These are phyloP conservation scores for Chironomus tepperi DNA, from an alignment of 1,140 invertebrate genomes.

Conservation along the genomic window DNA sequence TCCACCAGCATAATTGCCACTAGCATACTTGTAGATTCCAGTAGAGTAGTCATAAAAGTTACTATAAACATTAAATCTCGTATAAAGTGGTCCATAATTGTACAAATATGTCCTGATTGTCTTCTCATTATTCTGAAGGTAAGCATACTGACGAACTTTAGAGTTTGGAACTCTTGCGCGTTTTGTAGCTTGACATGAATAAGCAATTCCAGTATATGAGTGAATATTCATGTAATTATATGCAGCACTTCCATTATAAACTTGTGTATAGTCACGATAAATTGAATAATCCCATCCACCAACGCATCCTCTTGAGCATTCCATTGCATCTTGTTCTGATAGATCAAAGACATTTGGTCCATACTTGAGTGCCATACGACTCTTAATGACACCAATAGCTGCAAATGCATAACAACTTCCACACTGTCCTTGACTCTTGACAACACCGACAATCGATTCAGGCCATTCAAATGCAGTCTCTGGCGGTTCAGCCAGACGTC, in stretches of 20 bases:
- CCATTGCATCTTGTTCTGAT: not conserved
- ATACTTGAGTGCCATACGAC: not conserved
- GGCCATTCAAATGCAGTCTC: not conserved
- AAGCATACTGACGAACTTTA: not conserved
- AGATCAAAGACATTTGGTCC: not conserved
- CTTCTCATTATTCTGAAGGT: not conserved
- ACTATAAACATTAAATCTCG: slow-evolving; percentile 8
- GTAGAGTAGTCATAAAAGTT: not conserved
- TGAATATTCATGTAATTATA: not conserved
- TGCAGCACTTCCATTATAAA: not conserved
- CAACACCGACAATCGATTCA: not conserved
- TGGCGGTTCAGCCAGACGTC: not conserved
- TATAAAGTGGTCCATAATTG: not conserved
- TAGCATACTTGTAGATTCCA: not conserved
- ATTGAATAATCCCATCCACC: not conserved
- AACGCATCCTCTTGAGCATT: not conserved
- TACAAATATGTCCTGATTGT: not conserved
- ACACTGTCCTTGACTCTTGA: not conserved
- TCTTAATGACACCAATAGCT: not conserved
- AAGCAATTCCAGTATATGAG: not conserved
- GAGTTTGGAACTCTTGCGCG: not conserved
- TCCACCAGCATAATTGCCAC: not conserved
- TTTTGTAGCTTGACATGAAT: not conserved
- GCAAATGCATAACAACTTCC: not conserved
- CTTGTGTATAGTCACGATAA: slow-evolving; percentile 1